Conservation (phyloP, 2,113 vertebrate genomes). For the Osmerus eperlanus region DNA sequence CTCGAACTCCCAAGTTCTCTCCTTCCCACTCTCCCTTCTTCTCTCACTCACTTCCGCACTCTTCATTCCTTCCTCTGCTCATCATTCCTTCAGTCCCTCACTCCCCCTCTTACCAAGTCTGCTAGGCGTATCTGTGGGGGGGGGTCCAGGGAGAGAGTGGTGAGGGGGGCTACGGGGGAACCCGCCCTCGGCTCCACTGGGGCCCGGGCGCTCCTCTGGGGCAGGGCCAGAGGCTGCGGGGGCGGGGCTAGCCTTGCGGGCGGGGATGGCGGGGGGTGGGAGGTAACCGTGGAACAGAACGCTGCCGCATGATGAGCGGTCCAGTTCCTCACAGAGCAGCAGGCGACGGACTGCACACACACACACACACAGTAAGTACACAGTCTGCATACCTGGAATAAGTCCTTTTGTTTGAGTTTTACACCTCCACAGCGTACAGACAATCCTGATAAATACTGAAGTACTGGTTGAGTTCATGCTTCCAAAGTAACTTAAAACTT, state of each 20-base stretch:
- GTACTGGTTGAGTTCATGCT: background rate
- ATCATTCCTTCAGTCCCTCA: background rate
- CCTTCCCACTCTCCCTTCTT: background rate
- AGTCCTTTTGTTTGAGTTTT: too few species aligned
- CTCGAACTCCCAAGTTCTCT: background rate
- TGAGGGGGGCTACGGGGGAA: slow-evolving; percentile 69
- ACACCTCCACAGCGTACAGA: background rate
- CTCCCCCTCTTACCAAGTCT: slow-evolving; percentile 74
- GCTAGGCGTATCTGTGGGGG: slow-evolving; percentile 69
- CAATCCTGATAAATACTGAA: background rate
- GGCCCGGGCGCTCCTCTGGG: slow-evolving; percentile 71
- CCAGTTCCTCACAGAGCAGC: slow-evolving; percentile 93
- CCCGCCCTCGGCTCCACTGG: slow-evolving; percentile 74
- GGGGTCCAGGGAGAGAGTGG: slow-evolving; percentile 70
- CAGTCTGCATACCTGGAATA: background rate
- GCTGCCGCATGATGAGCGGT: slow-evolving; percentile 94
- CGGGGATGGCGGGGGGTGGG: slow-evolving; percentile 92
- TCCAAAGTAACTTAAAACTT: background rate
- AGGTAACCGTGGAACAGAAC: slow-evolving; percentile 97
- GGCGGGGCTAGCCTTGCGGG: slow-evolving; percentile 63
- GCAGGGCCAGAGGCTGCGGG: slow-evolving; percentile 51
- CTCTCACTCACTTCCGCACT: too few species aligned
- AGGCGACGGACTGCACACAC: slow-evolving; percentile 81
- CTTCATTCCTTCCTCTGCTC: too few species aligned
- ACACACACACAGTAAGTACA: slow-evolving; percentile 2